Conservation (phyloP, 2,888 invertebrate species). For the Girardia tigrina region DNA sequence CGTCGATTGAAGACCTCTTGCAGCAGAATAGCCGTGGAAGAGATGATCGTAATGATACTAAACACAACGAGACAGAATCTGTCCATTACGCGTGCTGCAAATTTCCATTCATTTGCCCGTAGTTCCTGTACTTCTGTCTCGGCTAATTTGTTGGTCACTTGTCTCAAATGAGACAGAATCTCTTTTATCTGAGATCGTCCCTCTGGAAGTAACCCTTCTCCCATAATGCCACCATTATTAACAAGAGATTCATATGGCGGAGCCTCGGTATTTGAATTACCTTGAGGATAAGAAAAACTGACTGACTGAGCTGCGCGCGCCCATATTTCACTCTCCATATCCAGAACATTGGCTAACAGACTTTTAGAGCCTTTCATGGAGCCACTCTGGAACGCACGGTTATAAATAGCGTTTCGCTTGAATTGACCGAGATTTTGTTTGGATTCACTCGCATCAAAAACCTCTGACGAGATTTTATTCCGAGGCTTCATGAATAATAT, state of each 20-base stretch:
- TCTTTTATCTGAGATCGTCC: constrained; percentile 66
- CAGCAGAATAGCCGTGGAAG: constrained; percentile 14
- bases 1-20: constrained; percentile 15
- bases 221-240: background rate
- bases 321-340: constrained; percentile 81
- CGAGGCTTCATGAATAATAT: constrained; percentile 71
- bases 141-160: constrained; percentile 81
- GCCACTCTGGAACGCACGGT: constrained; percentile 1
- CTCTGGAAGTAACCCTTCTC: background rate
- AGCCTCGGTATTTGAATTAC: background rate
- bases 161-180: constrained; percentile 82
- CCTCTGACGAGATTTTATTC: background rate
- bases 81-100: constrained; percentile 94
- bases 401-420: background rate
- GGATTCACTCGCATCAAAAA: background rate
- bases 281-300: background rate
- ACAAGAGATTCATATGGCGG: background rate
- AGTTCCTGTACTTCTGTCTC: constrained; percentile 84
- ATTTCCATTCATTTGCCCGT: constrained; percentile 90
- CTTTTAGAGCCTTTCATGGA: constrained; percentile 60
- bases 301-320: background rate
- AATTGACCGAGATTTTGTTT: background rate
- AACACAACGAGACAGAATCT: constrained; percentile 61
- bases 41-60: constrained; percentile 18
- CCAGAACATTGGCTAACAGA: constrained; percentile 82